Evolutionary conservation across 2,113 vertebrate genomes (phyloP).

Genomic region (Perca schrenkii): DNA sequence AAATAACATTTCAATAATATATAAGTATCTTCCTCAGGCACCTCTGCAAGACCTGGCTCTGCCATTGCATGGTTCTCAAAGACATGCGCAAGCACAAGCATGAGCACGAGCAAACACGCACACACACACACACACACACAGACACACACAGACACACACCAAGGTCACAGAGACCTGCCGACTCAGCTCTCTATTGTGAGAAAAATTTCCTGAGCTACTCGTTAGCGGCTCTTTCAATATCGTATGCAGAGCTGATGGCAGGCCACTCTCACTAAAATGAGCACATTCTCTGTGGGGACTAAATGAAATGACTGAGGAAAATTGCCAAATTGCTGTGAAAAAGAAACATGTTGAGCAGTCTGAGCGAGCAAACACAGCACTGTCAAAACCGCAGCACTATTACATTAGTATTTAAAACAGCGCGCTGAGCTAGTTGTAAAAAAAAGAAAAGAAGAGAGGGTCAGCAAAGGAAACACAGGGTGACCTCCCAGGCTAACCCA

Average conservation of each 20-base stretch:
- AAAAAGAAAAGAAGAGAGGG: not conserved
- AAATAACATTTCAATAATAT: constrained; percentile 48
- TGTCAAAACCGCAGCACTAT: constrained; percentile 19
- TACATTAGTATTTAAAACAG: constrained; percentile 10
- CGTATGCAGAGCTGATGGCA: constrained; percentile 33
- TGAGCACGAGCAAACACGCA: not conserved
- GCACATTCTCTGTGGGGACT: constrained; percentile 27
- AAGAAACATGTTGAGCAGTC: constrained; percentile 2
- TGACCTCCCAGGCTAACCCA: constrained; percentile 50
- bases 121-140: not conserved
- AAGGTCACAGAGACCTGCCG: constrained; percentile 68
- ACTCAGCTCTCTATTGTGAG: constrained; percentile 55
- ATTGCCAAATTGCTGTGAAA: constrained; percentile 30
- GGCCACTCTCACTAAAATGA: constrained; percentile 40
- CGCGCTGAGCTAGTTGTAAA: not conserved
- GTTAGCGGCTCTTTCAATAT: constrained; percentile 48
- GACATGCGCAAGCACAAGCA: not conserved
- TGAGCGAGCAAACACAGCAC: not conserved
- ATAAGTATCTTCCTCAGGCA: constrained; percentile 22
- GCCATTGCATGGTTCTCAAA: constrained; percentile 25
- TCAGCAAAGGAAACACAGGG: constrained; percentile 10
- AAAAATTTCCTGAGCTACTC: constrained; percentile 31
- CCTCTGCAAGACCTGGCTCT: constrained; percentile 13
- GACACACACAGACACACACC: constrained; percentile 3
- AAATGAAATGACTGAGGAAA: constrained; percentile 38